Conservation (phyloP, 2,888 invertebrate genomes). For the Caenorhabditis doughertyi region DNA sequence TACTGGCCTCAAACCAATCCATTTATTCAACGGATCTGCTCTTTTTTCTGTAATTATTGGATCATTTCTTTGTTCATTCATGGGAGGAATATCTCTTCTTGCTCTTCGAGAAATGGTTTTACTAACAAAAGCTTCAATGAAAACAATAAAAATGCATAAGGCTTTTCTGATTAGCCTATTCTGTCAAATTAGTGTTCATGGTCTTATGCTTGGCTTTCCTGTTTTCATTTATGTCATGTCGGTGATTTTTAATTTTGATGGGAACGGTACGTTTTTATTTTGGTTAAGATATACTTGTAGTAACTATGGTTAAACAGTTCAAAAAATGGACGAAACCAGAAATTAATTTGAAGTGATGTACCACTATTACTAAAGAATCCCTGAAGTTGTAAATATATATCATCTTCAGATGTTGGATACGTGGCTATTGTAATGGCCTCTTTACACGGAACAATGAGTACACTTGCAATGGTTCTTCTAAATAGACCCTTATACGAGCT, state of each 20-base stretch:
- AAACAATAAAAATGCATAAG: conserved; percentile 50
- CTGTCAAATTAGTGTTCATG: conserved; percentile 49
- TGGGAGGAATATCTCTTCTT: conserved; percentile 16
- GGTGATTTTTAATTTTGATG: conserved; percentile 33
- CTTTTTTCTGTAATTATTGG: conserved; percentile 31
- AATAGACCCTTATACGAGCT: conserved; percentile 43
- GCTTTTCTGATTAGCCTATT: conserved; percentile 48
- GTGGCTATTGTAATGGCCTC: conserved; percentile 48
- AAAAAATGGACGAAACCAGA: no score
- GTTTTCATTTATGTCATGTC: conserved; percentile 32
- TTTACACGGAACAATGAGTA: conserved; percentile 59
- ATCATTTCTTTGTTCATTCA: neutral
- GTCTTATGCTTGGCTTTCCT: conserved; percentile 46
- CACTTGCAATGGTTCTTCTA: conserved; percentile 49
- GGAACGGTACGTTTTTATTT: conserved; percentile 19
- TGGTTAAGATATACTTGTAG: no score
- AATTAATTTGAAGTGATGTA: no score
- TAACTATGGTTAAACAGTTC: no score
- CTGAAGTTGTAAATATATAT: no score
- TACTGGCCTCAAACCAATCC: conserved; percentile 46
- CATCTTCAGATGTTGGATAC: conserved; percentile 36
- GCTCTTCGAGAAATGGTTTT: conserved; percentile 38
- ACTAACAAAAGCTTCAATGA: conserved; percentile 32
- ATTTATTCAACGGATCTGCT: conserved; percentile 43
- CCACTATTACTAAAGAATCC: no score